These are phyloP conservation scores for Toxotes lorentzi DNA, from an alignment of 2,797 vertebrate species.

Conservation along the genomic window DNA sequence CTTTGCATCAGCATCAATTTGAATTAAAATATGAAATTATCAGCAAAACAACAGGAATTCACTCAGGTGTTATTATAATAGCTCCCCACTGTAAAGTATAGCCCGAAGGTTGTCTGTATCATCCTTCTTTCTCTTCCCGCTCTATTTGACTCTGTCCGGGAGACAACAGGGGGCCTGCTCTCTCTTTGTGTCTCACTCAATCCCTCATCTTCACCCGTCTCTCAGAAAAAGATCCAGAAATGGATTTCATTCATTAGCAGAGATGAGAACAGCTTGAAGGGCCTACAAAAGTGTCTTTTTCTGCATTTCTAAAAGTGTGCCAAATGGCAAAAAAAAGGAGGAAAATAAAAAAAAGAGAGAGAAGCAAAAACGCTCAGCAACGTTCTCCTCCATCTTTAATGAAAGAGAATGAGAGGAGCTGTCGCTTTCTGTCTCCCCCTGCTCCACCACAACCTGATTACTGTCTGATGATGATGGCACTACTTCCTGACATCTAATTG, in stretches of 20 bases:
- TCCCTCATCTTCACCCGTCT: constrained; percentile 49
- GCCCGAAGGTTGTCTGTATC: constrained; percentile 41
- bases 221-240: constrained; percentile 64
- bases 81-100: constrained; percentile 27
- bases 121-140: constrained; percentile 31
- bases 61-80: constrained; percentile 14
- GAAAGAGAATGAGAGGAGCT: constrained; percentile 68
- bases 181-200: constrained; percentile 55
- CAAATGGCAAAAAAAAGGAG: constrained; percentile 44
- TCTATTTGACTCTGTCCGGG: constrained; percentile 54
- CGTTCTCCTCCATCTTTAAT: constrained; percentile 68
- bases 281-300: constrained; percentile 45
- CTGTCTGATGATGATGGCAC: constrained; percentile 80
- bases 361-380: constrained; percentile 35
- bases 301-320: constrained; percentile 51
- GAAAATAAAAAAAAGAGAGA: constrained; percentile 22
- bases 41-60: constrained; percentile 25
- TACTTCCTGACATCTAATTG: constrained; percentile 84
- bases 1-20: background rate
- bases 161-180: constrained; percentile 56
- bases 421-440: constrained; percentile 71
- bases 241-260: constrained; percentile 70
- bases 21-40: constrained; percentile 17
- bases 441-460: constrained; percentile 80
- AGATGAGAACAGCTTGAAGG: constrained; percentile 64